phyloP scores from a whole-genome alignment of 2,797 vertebrate genomes.

The Mico argentatus region DNA sequence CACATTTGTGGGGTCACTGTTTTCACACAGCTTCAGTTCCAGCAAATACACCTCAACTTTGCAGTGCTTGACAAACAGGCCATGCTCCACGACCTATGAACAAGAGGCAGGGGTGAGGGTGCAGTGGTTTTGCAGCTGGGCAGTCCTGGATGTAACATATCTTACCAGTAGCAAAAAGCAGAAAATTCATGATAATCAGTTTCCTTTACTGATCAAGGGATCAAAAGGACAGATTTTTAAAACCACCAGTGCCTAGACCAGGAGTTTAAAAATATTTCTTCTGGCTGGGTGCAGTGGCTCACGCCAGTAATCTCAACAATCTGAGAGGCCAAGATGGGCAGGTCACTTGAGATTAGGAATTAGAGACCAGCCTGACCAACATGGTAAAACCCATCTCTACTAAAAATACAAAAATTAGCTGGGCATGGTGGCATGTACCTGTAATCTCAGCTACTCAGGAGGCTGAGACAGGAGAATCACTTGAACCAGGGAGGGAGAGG shows the following conservation, averaged over 20 bases:
- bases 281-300: no score
- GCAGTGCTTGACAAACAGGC: conserved; percentile 98
- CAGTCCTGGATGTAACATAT: not conserved
- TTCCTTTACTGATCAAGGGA: not conserved
- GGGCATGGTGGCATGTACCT: no score
- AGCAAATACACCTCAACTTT: conserved; percentile 98
- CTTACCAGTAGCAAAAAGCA: not conserved
- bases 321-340: no score
- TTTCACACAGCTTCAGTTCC: conserved; percentile 96
- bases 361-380: no score
- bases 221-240: not conserved
- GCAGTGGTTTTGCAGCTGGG: not conserved
- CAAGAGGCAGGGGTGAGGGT: not conserved
- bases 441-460: no score
- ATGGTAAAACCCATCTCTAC: no score
- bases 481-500: no score
- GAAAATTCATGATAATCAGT: not conserved
- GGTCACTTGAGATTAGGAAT: no score
- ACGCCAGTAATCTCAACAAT: no score
- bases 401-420: no score
- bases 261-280: not conserved
- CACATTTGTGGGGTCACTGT: conserved; percentile 92
- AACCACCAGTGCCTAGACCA: not conserved
- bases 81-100: conserved; percentile 95
- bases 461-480: no score